phyloP scores from a whole-genome alignment of 2,113 vertebrate genomes.

The Bungarus multicinctus region DNA sequence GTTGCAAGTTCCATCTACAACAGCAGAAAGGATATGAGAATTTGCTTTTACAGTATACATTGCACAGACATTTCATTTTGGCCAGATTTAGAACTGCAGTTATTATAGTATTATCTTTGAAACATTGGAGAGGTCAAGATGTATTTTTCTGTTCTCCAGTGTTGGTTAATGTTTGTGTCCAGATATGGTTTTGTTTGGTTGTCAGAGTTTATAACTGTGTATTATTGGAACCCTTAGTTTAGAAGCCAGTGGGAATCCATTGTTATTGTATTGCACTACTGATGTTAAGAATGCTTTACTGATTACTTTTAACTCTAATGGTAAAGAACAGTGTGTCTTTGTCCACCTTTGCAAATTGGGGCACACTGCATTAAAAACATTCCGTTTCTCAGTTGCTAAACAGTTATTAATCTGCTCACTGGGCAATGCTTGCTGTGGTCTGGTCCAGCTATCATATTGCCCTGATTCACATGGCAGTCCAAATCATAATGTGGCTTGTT shows the following conservation, averaged over 20 bases:
- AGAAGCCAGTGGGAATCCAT: neutral
- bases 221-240: neutral
- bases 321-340: constrained; percentile 5
- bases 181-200: neutral
- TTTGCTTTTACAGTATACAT: neutral
- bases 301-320: neutral
- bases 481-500: neutral
- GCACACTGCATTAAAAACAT: neutral
- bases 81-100: neutral
- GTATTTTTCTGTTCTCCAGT: neutral
- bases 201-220: neutral
- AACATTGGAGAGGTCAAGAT: neutral
- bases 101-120: neutral
- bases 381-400: neutral
- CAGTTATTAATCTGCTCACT: neutral
- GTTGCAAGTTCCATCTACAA: neutral
- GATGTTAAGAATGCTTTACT: neutral
- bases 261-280: neutral
- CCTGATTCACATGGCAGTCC: neutral
- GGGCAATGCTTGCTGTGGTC: neutral
- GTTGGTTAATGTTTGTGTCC: neutral
- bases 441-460: neutral
- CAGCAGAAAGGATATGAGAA: neutral
- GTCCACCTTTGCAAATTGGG: constrained; percentile 2
- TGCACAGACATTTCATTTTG: neutral